phyloP scores from a whole-genome alignment of 2,113 vertebrate genomes.

The Callorhinus ursinus region DNA sequence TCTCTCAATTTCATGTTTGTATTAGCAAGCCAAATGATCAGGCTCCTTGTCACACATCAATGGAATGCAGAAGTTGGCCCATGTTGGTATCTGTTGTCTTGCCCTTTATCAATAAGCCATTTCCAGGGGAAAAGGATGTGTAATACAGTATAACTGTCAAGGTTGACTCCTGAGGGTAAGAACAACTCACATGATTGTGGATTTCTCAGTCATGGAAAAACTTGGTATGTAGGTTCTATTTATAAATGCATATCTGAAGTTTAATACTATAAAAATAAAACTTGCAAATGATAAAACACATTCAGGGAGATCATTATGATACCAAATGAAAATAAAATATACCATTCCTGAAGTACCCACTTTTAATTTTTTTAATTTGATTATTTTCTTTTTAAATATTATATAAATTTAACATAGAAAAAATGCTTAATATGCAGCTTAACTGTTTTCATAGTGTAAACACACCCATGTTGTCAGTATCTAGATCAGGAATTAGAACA shows the following conservation, averaged over 20 bases:
- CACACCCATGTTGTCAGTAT: not conserved
- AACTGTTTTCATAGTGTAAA: not conserved
- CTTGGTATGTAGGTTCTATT: not conserved
- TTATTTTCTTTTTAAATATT: not conserved
- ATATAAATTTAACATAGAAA: not conserved
- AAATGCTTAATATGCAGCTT: not conserved
- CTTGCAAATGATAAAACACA: not conserved
- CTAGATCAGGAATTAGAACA: not conserved
- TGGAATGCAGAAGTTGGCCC: not conserved
- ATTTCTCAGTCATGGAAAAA: not conserved
- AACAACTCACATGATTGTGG: not conserved
- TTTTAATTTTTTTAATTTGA: not conserved
- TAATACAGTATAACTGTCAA: not conserved
- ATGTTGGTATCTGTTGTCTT: not conserved
- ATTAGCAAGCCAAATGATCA: not conserved
- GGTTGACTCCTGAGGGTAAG: not conserved
- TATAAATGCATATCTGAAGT: not conserved
- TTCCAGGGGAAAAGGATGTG: not conserved
- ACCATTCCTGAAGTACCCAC: not conserved
- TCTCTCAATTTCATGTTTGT: not conserved
- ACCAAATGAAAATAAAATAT: not conserved
- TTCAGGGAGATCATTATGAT: not conserved
- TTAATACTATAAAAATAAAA: not conserved
- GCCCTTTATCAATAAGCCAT: not conserved
- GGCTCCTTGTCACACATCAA: not conserved